Percentiles rank a stretch among this genome's conserved stretches.
These are phyloP conservation scores for Euwallacea fornicatus DNA, from an alignment of 1,140 invertebrate species.

Conservation along the genomic window DNA sequence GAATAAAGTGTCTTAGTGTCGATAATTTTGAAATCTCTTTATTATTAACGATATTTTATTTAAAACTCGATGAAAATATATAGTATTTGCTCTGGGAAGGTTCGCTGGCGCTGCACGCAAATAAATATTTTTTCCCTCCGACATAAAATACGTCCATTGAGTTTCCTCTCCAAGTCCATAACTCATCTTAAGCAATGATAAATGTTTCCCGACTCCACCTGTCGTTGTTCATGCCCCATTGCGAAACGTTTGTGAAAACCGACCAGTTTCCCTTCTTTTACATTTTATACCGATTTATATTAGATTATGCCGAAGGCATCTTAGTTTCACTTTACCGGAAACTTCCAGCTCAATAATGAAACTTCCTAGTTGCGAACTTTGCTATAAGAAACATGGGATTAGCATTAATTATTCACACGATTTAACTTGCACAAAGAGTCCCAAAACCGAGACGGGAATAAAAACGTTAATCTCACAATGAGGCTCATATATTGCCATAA, in stretches of 20 bases:
- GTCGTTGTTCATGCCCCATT: background rate
- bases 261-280: background rate
- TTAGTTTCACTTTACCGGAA: no score
- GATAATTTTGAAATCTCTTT: no score
- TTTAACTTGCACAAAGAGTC: conserved; percentile 17
- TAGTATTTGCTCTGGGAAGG: no score
- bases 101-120: no score
- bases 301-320: background rate
- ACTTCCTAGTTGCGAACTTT: no score
- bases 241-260: no score
- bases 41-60: no score
- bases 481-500: conserved; percentile 4
- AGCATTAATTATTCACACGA: conserved; percentile 23
- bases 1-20: no score
- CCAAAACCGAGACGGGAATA: background rate
- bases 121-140: background rate
- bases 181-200: conserved; percentile 1
- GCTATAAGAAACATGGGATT: conserved; percentile 9
- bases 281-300: conserved; percentile 4
- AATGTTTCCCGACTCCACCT: background rate
- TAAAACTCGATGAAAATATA: no score
- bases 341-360: no score
- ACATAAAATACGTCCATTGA: background rate
- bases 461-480: conserved; percentile 29
- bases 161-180: background rate